Conservation (phyloP, 2,888 invertebrate genomes). For the Euplexia lucipara region DNA sequence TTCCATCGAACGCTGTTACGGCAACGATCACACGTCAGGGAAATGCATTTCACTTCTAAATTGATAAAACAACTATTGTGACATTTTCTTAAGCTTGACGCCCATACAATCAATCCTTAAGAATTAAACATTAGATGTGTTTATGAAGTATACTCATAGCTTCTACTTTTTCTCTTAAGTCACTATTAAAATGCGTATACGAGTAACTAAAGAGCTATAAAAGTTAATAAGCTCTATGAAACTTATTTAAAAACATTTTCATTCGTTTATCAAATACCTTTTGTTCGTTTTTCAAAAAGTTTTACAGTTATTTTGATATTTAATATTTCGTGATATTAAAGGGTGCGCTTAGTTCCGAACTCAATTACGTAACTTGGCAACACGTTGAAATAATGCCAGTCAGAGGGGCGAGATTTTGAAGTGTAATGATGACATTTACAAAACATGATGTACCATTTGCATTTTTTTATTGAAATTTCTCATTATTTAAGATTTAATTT, state of each 20-base stretch:
- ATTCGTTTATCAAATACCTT: too few species aligned
- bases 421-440: constrained; percentile 61
- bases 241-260: too few species aligned
- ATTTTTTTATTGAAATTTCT: constrained; percentile 17
- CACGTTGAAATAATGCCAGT: constrained; percentile 66
- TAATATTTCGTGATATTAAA: constrained; percentile 54
- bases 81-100: too few species aligned
- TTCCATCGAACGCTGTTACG: constrained; percentile 42
- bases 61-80: constrained; percentile 1
- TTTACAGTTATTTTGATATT: background rate
- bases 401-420: constrained; percentile 62
- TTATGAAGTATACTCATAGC: too few species aligned
- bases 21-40: constrained; percentile 37
- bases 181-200: too few species aligned
- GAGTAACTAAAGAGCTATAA: too few species aligned
- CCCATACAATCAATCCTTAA: too few species aligned
- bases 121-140: too few species aligned
- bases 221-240: too few species aligned
- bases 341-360: constrained; percentile 61
- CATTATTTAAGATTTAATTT: constrained; percentile 9
- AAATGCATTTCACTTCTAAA: constrained; percentile 49
- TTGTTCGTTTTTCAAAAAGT: too few species aligned
- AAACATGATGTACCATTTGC: constrained; percentile 51
- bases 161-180: too few species aligned
- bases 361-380: constrained; percentile 64